A percentile compares a stretch with the other conserved stretches of the same genome.
Conservation (phyloP, 2,113 vertebrate genomes). For the Mesoclemmys tuberculata region DNA sequence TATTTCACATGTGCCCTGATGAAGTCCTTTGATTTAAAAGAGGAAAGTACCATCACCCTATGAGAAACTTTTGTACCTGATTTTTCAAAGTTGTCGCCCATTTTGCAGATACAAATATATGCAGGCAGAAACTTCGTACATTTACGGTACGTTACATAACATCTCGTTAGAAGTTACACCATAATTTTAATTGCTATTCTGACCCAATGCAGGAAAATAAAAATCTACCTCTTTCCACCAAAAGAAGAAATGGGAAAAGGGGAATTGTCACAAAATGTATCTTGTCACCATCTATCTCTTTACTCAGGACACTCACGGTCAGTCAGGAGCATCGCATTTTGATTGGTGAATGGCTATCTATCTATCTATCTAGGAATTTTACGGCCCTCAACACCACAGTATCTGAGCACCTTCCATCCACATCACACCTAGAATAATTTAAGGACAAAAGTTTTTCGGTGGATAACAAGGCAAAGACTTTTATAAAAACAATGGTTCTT, state of each 20-base stretch:
- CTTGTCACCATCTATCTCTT: background rate
- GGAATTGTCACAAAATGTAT: background rate
- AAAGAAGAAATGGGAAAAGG: background rate
- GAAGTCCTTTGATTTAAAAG: too few relatives aligned
- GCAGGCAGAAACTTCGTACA: too few relatives aligned
- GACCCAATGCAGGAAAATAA: background rate
- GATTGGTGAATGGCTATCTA: background rate
- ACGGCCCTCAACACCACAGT: background rate
- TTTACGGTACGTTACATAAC: background rate
- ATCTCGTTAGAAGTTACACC: background rate
- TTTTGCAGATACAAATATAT: background rate
- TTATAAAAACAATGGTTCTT: background rate
- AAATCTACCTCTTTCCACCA: background rate
- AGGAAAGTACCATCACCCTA: background rate
- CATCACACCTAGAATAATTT: background rate
- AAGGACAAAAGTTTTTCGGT: background rate
- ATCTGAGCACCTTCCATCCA: background rate
- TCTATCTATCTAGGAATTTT: background rate
- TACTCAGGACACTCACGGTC: background rate
- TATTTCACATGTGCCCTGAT: background rate
- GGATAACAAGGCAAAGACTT: background rate
- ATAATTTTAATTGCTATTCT: background rate
- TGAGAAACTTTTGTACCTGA: rapidly evolving
- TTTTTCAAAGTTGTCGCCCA: background rate
- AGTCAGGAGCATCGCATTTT: background rate